Conservation (phyloP, 2,888 invertebrate genomes). For the Phengaris arion region DNA sequence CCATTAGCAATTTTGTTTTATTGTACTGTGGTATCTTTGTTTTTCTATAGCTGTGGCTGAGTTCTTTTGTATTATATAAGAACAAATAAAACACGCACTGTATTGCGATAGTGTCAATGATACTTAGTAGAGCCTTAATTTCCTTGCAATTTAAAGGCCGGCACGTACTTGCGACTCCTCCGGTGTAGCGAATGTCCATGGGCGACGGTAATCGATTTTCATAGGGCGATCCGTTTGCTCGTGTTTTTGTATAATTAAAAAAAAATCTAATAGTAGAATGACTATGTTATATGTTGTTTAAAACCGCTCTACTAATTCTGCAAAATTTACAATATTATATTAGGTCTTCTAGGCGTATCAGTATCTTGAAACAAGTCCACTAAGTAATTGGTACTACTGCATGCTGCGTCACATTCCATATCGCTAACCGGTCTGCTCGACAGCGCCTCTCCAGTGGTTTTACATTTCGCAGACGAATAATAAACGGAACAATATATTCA, state of each 20-base stretch:
- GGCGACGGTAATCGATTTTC: too few species aligned
- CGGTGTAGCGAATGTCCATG: too few species aligned
- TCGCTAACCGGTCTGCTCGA: constrained; percentile 53
- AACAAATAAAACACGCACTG: constrained; percentile 40
- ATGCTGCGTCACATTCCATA: constrained; percentile 73
- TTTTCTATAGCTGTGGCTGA: constrained; percentile 41
- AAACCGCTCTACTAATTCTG: too few species aligned
- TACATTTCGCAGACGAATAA: constrained; percentile 53
- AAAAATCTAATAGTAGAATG: too few species aligned
- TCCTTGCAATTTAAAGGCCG: neutral
- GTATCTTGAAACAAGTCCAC: constrained; percentile 31
- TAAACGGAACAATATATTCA: constrained; percentile 69
- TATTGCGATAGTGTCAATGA: constrained; percentile 37
- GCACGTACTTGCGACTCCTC: too few species aligned
- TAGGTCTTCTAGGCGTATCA: constrained; percentile 6
- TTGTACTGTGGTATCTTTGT: constrained; percentile 39
- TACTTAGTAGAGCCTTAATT: constrained; percentile 35
- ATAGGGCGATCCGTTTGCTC: too few species aligned
- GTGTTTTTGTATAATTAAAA: too few species aligned
- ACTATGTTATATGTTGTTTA: too few species aligned
- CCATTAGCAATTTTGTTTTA: too few species aligned
- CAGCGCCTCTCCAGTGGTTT: constrained; percentile 40
- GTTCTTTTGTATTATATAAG: constrained; percentile 40
- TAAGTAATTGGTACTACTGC: constrained; percentile 47
- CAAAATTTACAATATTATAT: neutral